Evolutionary conservation across 1,140 invertebrate genomes (phyloP).

Genomic region (Diploscapter pachys): DNA sequence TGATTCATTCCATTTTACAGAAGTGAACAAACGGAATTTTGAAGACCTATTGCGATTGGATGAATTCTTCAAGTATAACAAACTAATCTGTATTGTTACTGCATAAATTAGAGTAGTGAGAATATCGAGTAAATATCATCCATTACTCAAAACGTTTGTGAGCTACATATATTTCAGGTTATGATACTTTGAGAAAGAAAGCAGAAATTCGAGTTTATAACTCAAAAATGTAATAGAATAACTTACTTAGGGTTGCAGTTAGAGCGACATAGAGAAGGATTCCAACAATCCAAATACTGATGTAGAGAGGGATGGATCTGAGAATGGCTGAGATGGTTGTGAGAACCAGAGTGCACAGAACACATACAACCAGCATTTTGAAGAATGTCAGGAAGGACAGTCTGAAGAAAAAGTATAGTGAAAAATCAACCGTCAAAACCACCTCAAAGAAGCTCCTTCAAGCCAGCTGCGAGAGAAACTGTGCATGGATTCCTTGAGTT

Average conservation of each 20-base stretch:
- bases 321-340: conserved; percentile 23
- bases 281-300: conserved; percentile 13
- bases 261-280: conserved; percentile 4
- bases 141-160: too few species aligned
- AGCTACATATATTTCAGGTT: too few species aligned
- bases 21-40: too few species aligned
- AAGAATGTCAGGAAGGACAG: conserved; percentile 18
- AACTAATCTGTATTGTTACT: too few species aligned
- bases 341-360: conserved; percentile 18
- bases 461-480: conserved; percentile 30
- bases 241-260: neutral
- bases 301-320: conserved; percentile 17
- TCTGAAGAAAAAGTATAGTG: conserved; percentile 5
- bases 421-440: conserved; percentile 7
- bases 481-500: conserved; percentile 31
- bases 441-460: conserved; percentile 18
- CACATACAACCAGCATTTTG: conserved; percentile 18
- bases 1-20: too few species aligned
- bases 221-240: neutral
- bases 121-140: too few species aligned
- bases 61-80: too few species aligned
- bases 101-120: too few species aligned
- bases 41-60: too few species aligned
- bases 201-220: too few species aligned
- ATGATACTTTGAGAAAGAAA: too few species aligned